Evolutionary conservation across 2,888 invertebrate genomes (phyloP), one percentile per base, ranked within the genome.

Genomic region (Amphimallon solstitiale): DNA sequence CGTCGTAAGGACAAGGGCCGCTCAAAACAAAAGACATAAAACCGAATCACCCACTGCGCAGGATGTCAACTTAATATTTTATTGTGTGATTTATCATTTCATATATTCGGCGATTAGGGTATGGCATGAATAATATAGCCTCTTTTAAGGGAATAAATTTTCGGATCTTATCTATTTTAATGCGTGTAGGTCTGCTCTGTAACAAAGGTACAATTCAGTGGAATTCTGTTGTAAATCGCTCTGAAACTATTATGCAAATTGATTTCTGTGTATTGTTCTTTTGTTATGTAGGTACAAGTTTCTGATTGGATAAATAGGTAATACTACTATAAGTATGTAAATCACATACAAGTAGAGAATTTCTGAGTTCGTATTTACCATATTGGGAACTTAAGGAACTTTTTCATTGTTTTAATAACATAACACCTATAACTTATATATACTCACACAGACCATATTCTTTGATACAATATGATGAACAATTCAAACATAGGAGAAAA

Each of bases 51-150:
- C 61, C 61, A 61, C 48, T 40, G 61, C 10, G 61, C 61, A 38
- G 40, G 38, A 23, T 63, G 63, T 63, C 63, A 23, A 38, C 63
- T 63, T 40, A 51, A 63, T 63, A 51, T 49, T 63, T 49, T 63
- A 63, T 51, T 40, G 63, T 43, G 51, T 63, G 63, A 63, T 63
- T 63, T 63, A 63, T 63, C 63, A 63, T 51, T 34, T 51, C 2
- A 37, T 37, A 49, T 38, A 38, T 49, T 49, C 51, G 51, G 34
- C 51, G 63, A 63, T 51, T 63, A 63, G 38, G 48, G 15, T 48
- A 21, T 15, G 43, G 63, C 10, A 63, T 63, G 63, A 63, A 63
- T 63, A 63, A 63, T 63, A 51, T 51, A 63, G 34, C 12, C 48
- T 12, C 19, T 29, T 49, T 23, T 49, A 49, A 49, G 23, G 29